Evolutionary conservation across 2,888 invertebrate genomes (phyloP).

Genomic region (Xestia c-nigrum): DNA sequence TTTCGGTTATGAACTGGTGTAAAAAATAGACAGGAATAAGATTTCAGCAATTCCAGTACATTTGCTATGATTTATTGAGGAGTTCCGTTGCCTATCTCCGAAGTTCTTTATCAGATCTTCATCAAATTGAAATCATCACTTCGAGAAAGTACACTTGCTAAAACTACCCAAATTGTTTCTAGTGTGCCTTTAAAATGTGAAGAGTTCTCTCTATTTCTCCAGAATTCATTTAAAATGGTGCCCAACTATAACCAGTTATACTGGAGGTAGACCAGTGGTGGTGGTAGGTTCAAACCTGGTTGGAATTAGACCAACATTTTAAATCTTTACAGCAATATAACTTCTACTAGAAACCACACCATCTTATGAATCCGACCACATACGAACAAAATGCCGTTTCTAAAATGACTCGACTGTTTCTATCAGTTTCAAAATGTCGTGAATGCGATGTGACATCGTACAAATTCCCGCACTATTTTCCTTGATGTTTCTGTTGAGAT

Average conservation of each 20-base stretch:
- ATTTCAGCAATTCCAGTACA: too few relatives aligned
- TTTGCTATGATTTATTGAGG: too few relatives aligned
- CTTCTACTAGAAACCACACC: not conserved
- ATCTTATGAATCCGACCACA: not conserved
- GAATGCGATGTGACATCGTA: conserved; percentile 54
- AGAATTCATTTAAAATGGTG: too few relatives aligned
- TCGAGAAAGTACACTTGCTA: too few relatives aligned
- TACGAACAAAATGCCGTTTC: conserved; percentile 1
- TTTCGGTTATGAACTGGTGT: too few relatives aligned
- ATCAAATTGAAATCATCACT: too few relatives aligned
- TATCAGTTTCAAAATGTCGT: conserved; percentile 45
- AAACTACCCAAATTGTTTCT: too few relatives aligned
- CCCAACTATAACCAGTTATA: not conserved
- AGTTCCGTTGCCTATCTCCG: too few relatives aligned
- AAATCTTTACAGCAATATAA: not conserved
- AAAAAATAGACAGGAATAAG: too few relatives aligned
- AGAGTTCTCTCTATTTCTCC: too few relatives aligned
- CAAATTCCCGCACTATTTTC: conserved; percentile 55
- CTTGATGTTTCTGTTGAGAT: conserved; percentile 42
- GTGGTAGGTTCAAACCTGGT: not conserved
- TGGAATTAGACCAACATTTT: not conserved
- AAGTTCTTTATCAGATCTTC: too few relatives aligned
- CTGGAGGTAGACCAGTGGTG: not conserved
- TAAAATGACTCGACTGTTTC: conserved; percentile 51
- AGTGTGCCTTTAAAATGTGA: too few relatives aligned